Percentiles rank a stretch among this genome's conserved stretches.
These are phyloP conservation scores for Rhineura floridana DNA, from an alignment of 2,113 vertebrate species.

Conservation along the genomic window DNA sequence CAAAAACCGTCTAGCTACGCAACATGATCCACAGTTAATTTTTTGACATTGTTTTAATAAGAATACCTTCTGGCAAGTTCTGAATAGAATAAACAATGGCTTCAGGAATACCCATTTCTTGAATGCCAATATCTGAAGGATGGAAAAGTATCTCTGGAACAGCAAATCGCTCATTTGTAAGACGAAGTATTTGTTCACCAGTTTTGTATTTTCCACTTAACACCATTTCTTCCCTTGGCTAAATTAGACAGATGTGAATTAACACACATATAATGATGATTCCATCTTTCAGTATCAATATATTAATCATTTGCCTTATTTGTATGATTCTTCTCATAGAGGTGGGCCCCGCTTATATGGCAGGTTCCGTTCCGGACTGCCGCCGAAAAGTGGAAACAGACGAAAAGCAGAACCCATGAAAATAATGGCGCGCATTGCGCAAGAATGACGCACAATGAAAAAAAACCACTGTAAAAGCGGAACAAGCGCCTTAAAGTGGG, in stretches of 20 bases:
- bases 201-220: conserved; percentile 95
- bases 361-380: no score
- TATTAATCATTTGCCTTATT: neutral
- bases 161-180: conserved; percentile 95
- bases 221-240: conserved; percentile 96
- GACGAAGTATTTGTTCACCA: conserved; percentile 93
- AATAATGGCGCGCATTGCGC: no score
- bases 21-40: neutral
- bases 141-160: conserved; percentile 97
- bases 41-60: conserved; percentile 16
- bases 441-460: no score
- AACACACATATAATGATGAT: neutral
- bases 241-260: conserved; percentile 62
- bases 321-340: neutral
- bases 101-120: conserved; percentile 98
- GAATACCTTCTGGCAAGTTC: conserved; percentile 90
- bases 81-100: conserved; percentile 91
- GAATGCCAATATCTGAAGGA: conserved; percentile 95
- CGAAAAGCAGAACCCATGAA: no score
- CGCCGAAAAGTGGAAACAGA: no score
- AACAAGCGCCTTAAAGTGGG: no score
- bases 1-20: neutral
- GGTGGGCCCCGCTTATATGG: no score
- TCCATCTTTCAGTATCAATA: neutral
- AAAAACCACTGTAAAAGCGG: no score